Evolutionary conservation across 2,888 invertebrate species (phyloP), one percentile per base, ranked within the genome.

Genomic region (Ophion ellenae): DNA sequence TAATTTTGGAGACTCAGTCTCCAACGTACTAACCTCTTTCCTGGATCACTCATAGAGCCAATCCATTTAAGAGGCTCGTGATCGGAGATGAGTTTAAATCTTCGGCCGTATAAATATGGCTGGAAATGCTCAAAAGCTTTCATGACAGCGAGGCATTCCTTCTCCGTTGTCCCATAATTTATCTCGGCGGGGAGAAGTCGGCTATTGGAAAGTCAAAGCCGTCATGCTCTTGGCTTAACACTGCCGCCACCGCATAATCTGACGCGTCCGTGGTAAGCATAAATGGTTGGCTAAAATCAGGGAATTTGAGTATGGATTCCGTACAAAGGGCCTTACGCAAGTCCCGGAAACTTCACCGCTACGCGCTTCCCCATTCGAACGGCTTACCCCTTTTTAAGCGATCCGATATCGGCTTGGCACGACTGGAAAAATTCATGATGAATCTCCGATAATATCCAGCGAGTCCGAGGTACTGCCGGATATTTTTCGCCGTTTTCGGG

Each of bases 391-490:
- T 83, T 32, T 78, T 64, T 17, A 77, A 17, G 9, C 73, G 59
- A 32, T 83, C 11, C 2, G 74, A 66, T 9, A 79, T 40, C 24
- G 84, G 79, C 45, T 76, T 76, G 2, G 84, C 73, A n/a, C 79
- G 17, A 57, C 11, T 14, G 47, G 36, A 47, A 47, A 47, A 47
- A 47, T 47, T 47, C 47, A 11, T 32, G 17, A 64, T 64, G 32
- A 64, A 64, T 32, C 32, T 64, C 10, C 64, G 64, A 14, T 89
- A 89, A 64, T 90, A 89, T 9, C 88, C 87, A 20, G 85, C 70
- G 45, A 89, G 78, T 10, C 86, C 88, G 28, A 88, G 76, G 47
- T 89, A 89, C 61, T 81, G 70, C 79, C 89, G 86, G 4, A 90
- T 83, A 47, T 88, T 81, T 64, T 87, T 89, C 2, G 75, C 28